Base-by-base conservation (phyloP, 1,140 invertebrate genomes). In the Listronotus oregonensis region DNA sequence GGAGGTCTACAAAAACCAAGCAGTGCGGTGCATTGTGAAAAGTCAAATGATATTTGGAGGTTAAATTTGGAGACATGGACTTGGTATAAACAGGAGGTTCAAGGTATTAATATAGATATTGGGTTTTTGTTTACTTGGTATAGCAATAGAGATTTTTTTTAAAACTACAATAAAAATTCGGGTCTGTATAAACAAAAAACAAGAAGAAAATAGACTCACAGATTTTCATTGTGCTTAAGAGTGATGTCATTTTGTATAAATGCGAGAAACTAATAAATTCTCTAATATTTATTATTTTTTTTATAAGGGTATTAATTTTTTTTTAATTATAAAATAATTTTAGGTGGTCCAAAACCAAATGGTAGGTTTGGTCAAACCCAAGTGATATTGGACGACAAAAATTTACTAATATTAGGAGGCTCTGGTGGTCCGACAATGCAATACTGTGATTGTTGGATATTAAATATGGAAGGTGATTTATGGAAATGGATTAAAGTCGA, bases 311-410 rank as follows among this genome's bases (percentile, higher is more conserved):
- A n/a, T n/a, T n/a, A n/a, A n/a, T n/a, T n/a, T n/a, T n/a, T n/a
- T n/a, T n/a, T n/a, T n/a, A n/a, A n/a, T n/a, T n/a, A n/a, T n/a
- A n/a, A n/a, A n/a, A n/a, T n/a, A n/a, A 58, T 68, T 73, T 66
- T 61, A 77, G 75, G 67, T 27, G 55, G 60, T 43, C 80, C 85
- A 12, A 89, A 89, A 71, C 95, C 95, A 15, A 82, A 85, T 39
- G 87, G 91, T 32, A 81, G 96, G 70, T 97, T 96, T 83, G 94
- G 94, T 11, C 94, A 96, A 74, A 95, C 93, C 15, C 92, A 96
- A 79, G 89, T 93, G 59, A 79, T 81, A 43, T 72, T 94, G 59
- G 86, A 88, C 72, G 82, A 85, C 59, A 82, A 87, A n/a, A 85
- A 89, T 80, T 76, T 92, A 61, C 82, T 92, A 71, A 83, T 93